Conservation (phyloP, 23 tunicate genomes). For the Phallusia fumigata region DNA sequence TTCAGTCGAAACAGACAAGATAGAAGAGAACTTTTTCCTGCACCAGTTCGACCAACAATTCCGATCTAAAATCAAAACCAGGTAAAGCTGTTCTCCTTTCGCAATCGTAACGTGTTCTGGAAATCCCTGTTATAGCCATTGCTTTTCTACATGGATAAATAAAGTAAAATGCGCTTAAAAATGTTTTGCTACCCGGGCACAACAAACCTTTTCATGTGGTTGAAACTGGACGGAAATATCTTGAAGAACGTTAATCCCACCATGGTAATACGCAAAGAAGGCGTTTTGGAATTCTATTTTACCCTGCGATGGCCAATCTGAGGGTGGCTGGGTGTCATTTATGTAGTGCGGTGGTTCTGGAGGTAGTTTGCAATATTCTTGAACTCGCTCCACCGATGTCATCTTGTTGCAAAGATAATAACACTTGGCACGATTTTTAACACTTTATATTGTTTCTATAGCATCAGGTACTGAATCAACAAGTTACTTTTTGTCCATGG, state of each 20-base stretch:
- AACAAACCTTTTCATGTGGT: slow-evolving; percentile 59
- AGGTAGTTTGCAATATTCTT: slow-evolving; percentile 41
- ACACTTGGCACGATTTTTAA: background rate
- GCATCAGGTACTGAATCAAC: too few species aligned
- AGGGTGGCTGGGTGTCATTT: slow-evolving; percentile 29
- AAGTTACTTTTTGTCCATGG: too few species aligned
- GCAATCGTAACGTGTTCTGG: too few species aligned
- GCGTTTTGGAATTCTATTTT: slow-evolving; percentile 39
- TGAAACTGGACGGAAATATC: slow-evolving; percentile 32
- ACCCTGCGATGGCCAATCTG: slow-evolving; percentile 69
- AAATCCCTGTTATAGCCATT: too few species aligned
- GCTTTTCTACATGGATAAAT: too few species aligned
- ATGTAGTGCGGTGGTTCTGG: slow-evolving; percentile 47
- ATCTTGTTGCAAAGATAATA: background rate
- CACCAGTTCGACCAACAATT: slow-evolving; percentile 77
- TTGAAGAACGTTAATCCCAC: slow-evolving; percentile 65
- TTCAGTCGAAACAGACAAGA: too few species aligned
- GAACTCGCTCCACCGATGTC: too few species aligned
- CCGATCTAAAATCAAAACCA: too few species aligned
- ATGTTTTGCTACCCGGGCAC: too few species aligned
- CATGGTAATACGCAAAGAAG: slow-evolving; percentile 61
- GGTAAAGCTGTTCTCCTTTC: too few species aligned
- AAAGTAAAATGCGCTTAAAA: too few species aligned
- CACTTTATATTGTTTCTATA: too few species aligned
- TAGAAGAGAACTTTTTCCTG: slow-evolving; percentile 81